Conservation (phyloP, 1,140 invertebrate genomes). For the Halyomorpha halys region DNA sequence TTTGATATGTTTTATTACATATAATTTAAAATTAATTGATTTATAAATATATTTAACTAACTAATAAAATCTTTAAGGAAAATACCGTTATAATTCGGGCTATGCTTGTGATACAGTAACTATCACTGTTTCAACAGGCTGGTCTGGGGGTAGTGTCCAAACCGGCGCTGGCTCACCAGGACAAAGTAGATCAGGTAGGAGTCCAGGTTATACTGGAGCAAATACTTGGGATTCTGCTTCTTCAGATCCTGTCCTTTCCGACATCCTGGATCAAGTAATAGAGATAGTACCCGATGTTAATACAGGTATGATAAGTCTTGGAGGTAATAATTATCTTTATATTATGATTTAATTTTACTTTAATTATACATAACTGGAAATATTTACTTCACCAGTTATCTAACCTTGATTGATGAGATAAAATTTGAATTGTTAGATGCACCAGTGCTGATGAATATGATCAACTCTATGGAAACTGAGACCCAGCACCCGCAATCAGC, state of each 20-base stretch:
- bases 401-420: background rate
- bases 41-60: too few species aligned
- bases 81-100: too few species aligned
- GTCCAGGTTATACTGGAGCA: constrained; percentile 13
- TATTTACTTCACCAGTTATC: background rate
- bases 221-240: constrained; percentile 18
- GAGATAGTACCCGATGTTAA: constrained; percentile 57
- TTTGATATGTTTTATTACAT: background rate
- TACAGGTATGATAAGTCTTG: constrained; percentile 31
- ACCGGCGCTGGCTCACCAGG: background rate
- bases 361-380: too few species aligned
- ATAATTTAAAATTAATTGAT: background rate
- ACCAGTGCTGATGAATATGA: constrained; percentile 40
- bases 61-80: too few species aligned
- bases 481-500: background rate
- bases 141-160: constrained; percentile 7
- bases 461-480: constrained; percentile 39
- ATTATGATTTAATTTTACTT: too few species aligned
- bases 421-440: constrained; percentile 30
- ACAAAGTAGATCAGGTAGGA: constrained; percentile 28
- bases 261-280: constrained; percentile 73
- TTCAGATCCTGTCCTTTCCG: constrained; percentile 62
- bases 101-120: too few species aligned
- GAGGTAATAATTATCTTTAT: too few species aligned
- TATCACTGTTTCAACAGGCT: background rate